These are phyloP conservation scores for Perognathus longimembris DNA, from an alignment of 2,113 vertebrate genomes.

Conservation along the genomic window DNA sequence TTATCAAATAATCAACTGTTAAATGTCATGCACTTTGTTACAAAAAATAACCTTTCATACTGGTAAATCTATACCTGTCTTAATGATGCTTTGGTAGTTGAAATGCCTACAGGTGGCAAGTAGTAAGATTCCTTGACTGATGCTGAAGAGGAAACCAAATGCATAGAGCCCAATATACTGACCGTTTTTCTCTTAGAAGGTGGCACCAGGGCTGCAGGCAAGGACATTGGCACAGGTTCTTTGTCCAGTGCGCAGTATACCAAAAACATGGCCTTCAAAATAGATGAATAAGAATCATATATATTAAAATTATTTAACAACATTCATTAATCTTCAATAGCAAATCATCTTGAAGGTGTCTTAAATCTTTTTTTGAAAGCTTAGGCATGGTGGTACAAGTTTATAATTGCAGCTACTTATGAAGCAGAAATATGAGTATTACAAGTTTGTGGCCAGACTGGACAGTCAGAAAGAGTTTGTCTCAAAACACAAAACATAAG, in stretches of 20 bases:
- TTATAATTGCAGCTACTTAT: not conserved
- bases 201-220: constrained; percentile 95
- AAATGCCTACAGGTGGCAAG: constrained; percentile 88
- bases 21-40: constrained; percentile 70
- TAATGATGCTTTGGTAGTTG: constrained; percentile 87
- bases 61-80: constrained; percentile 83
- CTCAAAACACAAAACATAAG: no score
- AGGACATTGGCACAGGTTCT: constrained; percentile 96
- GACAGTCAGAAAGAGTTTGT: not conserved
- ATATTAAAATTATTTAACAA: constrained; percentile 56
- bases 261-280: constrained; percentile 96
- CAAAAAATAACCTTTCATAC: constrained; percentile 46
- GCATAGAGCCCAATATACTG: constrained; percentile 87
- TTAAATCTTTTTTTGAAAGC: constrained; percentile 39
- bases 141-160: constrained; percentile 90
- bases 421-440: not conserved
- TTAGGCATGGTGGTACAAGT: not conserved
- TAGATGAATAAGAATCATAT: constrained; percentile 57
- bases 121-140: constrained; percentile 91
- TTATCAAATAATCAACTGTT: constrained; percentile 55
- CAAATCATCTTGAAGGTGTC: constrained; percentile 37
- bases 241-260: constrained; percentile 98
- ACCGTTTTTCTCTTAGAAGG: constrained; percentile 96
- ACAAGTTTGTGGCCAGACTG: no score
- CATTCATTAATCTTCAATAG: constrained; percentile 37